These are phyloP conservation scores for Mesitornis unicolor DNA, from an alignment of 2,113 vertebrate species.

Conservation along the genomic window DNA sequence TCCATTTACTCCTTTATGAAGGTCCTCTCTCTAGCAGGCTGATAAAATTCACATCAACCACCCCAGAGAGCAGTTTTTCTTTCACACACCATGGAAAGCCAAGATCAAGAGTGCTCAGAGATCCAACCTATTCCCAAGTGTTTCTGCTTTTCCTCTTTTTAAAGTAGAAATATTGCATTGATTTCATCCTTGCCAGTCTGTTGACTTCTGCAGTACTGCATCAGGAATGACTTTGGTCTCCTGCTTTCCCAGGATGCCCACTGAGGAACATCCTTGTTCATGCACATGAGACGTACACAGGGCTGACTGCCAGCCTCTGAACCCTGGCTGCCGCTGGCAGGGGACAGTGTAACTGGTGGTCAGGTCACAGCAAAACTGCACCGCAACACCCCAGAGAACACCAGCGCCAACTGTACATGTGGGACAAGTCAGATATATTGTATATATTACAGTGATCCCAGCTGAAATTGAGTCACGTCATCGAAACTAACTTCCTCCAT, in stretches of 20 bases:
- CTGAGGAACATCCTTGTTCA: background rate
- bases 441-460: background rate
- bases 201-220: background rate
- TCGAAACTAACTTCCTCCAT: background rate
- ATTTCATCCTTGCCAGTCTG: background rate
- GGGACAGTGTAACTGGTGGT: background rate
- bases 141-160: background rate
- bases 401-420: background rate
- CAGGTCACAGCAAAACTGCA: background rate
- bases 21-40: background rate
- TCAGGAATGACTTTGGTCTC: background rate
- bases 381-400: background rate
- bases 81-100: background rate
- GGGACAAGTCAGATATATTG: background rate
- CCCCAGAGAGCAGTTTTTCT: background rate
- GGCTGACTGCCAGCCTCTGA: background rate
- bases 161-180: background rate
- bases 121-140: background rate
- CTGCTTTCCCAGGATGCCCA: background rate
- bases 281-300: rapidly evolving
- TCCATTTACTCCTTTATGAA: background rate
- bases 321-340: background rate
- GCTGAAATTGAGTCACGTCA: background rate
- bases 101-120: background rate
- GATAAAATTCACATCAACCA: background rate